Conservation (phyloP, 1,140 invertebrate genomes). For the Trachymyrmex cornetzi region DNA sequence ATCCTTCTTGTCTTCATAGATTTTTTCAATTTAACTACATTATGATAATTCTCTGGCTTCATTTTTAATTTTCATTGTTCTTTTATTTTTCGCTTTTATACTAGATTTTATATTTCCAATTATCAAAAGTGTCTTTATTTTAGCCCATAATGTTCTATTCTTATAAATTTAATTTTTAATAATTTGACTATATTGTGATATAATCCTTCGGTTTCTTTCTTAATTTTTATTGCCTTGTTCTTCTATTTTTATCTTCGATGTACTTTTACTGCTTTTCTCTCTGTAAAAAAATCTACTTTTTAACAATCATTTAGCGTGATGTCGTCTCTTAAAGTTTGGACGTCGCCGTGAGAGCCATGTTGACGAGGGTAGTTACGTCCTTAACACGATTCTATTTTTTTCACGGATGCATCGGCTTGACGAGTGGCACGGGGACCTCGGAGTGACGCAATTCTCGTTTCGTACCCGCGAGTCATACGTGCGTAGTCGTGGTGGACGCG, state of each 20-base stretch:
- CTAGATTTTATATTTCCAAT: too few relatives aligned
- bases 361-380: slow-evolving; percentile 51
- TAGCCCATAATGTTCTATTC: too few relatives aligned
- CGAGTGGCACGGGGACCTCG: slow-evolving; percentile 27
- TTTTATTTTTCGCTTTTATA: too few relatives aligned
- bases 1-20: background rate
- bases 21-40: background rate
- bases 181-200: background rate
- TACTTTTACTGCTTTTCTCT: background rate
- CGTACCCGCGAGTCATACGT: slow-evolving; percentile 20
- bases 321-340: background rate
- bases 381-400: slow-evolving; percentile 83
- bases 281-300: background rate
- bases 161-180: too few relatives aligned
- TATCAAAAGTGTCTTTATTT: too few relatives aligned
- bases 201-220: background rate
- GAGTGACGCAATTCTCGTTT: slow-evolving; percentile 43
- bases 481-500: slow-evolving; percentile 26
- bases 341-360: background rate
- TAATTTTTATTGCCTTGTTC: background rate
- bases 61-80: background rate
- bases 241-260: background rate
- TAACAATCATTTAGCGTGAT: background rate
- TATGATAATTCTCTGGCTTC: background rate
- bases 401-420: slow-evolving; percentile 75